Conservation (phyloP, 2,113 vertebrate species). For the Paralichthys olivaceus region DNA sequence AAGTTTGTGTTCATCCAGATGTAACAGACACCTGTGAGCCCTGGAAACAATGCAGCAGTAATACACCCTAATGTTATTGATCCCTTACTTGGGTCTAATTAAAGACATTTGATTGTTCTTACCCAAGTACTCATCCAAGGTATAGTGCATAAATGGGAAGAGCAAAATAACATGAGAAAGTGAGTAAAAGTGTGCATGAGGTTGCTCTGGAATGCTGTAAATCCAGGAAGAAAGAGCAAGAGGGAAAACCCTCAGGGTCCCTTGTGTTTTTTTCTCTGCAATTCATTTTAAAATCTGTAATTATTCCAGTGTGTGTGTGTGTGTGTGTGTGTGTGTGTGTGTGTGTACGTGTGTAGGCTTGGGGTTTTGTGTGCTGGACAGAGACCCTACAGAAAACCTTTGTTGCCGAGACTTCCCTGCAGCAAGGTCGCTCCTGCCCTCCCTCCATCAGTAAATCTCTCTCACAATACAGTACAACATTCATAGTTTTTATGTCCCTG, state of each 20-base stretch:
- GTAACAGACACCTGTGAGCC: not conserved
- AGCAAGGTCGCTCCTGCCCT: conserved; percentile 70
- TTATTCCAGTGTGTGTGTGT: no score
- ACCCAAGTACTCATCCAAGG: not conserved
- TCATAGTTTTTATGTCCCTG: conserved; percentile 12
- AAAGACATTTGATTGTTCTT: not conserved
- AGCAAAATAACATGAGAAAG: not conserved
- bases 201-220: not conserved
- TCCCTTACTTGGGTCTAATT: not conserved
- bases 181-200: conserved; percentile 8
- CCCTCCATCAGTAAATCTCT: conserved; percentile 33
- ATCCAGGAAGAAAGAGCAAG: not conserved
- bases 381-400: conserved; percentile 60
- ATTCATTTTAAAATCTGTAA: conserved; percentile 1
- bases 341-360: conserved; percentile 23
- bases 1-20: no score
- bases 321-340: not conserved
- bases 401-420: conserved; percentile 64
- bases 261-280: conserved; percentile 32
- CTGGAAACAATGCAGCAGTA: not conserved
- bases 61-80: not conserved
- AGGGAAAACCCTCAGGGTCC: not conserved
- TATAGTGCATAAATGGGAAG: not conserved
- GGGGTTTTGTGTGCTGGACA: conserved; percentile 53
- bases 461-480: conserved; percentile 34